Evolutionary conservation across 2,888 invertebrate genomes (phyloP).

Genomic region (Elysia crispata): DNA sequence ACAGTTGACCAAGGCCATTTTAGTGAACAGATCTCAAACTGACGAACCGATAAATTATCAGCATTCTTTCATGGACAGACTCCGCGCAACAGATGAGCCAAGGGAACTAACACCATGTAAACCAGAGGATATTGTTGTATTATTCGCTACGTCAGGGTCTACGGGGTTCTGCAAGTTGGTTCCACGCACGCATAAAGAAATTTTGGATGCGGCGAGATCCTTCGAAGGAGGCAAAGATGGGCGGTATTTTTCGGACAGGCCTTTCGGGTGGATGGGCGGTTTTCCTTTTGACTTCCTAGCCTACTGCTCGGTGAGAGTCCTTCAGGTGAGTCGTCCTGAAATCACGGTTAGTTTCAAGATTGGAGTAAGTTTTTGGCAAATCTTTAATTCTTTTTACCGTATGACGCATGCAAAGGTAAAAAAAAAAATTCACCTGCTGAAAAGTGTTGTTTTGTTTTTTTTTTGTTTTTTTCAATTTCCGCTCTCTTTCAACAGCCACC

Average conservation of each 20-base stretch:
- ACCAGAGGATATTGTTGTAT: background rate
- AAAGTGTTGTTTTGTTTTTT: too few relatives aligned
- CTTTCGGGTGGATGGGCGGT: conserved; percentile 37
- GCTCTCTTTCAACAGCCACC: too few relatives aligned
- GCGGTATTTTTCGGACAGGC: conserved; percentile 31
- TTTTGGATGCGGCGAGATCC: conserved; percentile 13
- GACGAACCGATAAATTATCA: background rate
- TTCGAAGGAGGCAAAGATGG: background rate
- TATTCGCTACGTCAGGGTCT: conserved; percentile 38
- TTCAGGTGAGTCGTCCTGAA: conserved; percentile 23
- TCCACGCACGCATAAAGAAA: conserved; percentile 26
- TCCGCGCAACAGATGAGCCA: background rate
- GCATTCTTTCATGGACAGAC: too few relatives aligned
- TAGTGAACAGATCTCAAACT: background rate
- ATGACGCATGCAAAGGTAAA: too few relatives aligned
- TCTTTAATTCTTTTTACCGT: too few relatives aligned
- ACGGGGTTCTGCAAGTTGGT: conserved; percentile 36
- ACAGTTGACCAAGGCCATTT: background rate
- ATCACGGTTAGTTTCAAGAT: too few relatives aligned
- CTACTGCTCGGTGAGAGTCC: background rate
- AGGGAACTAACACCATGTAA: background rate
- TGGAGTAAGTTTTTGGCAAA: too few relatives aligned
- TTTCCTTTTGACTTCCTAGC: conserved; percentile 37
- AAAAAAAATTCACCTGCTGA: too few relatives aligned
- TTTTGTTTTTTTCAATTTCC: too few relatives aligned